Evolutionary conservation across 2,113 vertebrate genomes (phyloP).

Genomic region (Centrocercus urophasianus): DNA sequence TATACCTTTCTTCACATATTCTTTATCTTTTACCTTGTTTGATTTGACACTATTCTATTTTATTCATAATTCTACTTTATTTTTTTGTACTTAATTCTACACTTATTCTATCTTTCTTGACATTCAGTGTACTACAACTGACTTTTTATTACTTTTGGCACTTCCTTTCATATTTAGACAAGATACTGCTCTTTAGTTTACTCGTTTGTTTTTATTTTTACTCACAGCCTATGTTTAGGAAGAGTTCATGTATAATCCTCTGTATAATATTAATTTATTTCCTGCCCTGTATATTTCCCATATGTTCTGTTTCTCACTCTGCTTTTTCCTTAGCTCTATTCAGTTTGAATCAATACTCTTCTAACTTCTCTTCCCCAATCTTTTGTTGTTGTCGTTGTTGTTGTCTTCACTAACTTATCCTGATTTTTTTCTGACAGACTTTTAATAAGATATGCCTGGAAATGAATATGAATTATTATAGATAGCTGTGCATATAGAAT

Average conservation of each 20-base stretch:
- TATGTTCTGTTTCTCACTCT: neutral
- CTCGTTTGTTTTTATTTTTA: neutral
- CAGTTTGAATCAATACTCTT: neutral
- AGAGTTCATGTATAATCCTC: neutral
- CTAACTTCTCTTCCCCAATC: neutral
- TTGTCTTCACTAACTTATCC: neutral
- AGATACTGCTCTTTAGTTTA: neutral
- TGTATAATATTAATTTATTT: slow-evolving; percentile 23
- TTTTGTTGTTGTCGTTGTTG: neutral
- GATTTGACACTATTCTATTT: neutral
- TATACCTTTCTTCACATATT: neutral
- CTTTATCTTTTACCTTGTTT: neutral
- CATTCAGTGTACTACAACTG: neutral
- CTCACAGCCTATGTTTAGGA: neutral
- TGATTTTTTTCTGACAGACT: neutral
- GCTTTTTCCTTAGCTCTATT: neutral
- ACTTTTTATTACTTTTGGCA: neutral
- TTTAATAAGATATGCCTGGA: neutral
- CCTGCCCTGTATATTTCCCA: neutral
- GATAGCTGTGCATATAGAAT: neutral
- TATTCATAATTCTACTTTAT: neutral
- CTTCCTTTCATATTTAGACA: neutral
- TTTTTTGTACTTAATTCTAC: neutral
- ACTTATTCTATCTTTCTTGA: neutral
- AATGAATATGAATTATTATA: neutral